Evolutionary conservation across 1,140 invertebrate genomes (phyloP).

Genomic region (Cyphomyrmex costatus): DNA sequence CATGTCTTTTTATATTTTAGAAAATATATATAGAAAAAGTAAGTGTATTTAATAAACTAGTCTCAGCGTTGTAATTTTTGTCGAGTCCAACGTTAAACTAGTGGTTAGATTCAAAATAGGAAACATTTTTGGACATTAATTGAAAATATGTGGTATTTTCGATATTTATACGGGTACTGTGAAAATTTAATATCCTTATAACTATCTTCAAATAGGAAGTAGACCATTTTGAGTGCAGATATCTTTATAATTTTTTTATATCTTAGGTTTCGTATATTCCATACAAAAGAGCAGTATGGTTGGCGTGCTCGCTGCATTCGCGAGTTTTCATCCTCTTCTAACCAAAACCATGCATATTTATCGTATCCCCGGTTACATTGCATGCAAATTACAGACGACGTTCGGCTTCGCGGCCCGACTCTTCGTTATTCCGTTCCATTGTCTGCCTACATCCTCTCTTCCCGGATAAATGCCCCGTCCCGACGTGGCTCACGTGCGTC

Average conservation of each 20-base stretch:
- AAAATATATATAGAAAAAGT: neutral
- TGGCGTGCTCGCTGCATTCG: neutral
- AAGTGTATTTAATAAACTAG: too few relatives aligned
- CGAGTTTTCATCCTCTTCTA: slow-evolving; percentile 63
- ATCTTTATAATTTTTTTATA: neutral
- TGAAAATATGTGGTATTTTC: too few relatives aligned
- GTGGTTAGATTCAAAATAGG: too few relatives aligned
- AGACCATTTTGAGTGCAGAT: too few relatives aligned
- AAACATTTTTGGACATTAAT: too few relatives aligned
- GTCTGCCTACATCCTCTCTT: slow-evolving; percentile 75
- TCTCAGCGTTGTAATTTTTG: too few relatives aligned
- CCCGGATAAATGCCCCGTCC: slow-evolving; percentile 54
- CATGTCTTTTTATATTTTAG: neutral
- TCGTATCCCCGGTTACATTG: slow-evolving; percentile 68
- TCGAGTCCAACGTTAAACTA: too few relatives aligned
- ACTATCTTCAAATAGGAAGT: too few relatives aligned
- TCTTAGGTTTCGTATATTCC: neutral
- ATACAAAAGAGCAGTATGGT: neutral
- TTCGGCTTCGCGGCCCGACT: slow-evolving; percentile 41
- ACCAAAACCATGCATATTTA: slow-evolving; percentile 76
- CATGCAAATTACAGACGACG: slow-evolving; percentile 74
- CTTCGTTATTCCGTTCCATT: slow-evolving; percentile 73
- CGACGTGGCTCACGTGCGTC: slow-evolving; percentile 63
- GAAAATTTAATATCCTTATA: too few relatives aligned
- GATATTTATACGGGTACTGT: too few relatives aligned